Evolutionary conservation across 2,888 invertebrate species (phyloP).

Genomic region (Phortica magna): DNA sequence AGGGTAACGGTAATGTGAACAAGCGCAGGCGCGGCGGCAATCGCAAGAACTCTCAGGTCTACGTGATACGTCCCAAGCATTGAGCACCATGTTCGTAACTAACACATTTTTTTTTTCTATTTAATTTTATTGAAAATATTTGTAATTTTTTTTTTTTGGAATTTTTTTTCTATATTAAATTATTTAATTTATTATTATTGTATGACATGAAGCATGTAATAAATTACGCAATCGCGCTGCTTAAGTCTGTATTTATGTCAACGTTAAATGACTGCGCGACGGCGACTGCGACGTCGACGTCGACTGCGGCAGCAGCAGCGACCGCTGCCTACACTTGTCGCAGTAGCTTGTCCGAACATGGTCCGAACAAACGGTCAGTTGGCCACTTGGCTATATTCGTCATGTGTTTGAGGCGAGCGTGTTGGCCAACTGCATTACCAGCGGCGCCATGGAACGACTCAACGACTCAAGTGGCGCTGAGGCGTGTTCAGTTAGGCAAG

Average conservation of each 20-base stretch:
- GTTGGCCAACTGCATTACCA: background rate
- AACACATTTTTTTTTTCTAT: conserved; percentile 51
- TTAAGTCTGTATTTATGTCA: conserved; percentile 16
- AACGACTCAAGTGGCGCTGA: no score
- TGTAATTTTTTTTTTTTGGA: conserved; percentile 46
- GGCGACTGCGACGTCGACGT: background rate
- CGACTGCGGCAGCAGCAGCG: background rate
- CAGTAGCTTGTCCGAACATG: background rate
- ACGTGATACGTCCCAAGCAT: conserved; percentile 25
- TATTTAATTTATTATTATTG: conserved; percentile 47
- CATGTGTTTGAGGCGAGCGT: background rate
- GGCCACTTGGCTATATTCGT: conserved; percentile 17
- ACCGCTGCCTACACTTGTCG: conserved; percentile 3
- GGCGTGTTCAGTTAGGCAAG: no score
- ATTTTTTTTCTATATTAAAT: conserved; percentile 50
- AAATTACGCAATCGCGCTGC: conserved; percentile 26
- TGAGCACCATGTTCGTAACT: background rate
- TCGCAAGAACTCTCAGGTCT: conserved; percentile 53
- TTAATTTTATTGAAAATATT: conserved; percentile 36
- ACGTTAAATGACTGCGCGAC: background rate
- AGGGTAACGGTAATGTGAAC: conserved; percentile 36
- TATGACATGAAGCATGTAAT: conserved; percentile 13
- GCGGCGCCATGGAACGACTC: no score
- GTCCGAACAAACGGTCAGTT: background rate
- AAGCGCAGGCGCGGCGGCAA: conserved; percentile 46